Base-by-base conservation (phyloP, 2,113 vertebrate genomes). In the Chaenogobius annularis region DNA sequence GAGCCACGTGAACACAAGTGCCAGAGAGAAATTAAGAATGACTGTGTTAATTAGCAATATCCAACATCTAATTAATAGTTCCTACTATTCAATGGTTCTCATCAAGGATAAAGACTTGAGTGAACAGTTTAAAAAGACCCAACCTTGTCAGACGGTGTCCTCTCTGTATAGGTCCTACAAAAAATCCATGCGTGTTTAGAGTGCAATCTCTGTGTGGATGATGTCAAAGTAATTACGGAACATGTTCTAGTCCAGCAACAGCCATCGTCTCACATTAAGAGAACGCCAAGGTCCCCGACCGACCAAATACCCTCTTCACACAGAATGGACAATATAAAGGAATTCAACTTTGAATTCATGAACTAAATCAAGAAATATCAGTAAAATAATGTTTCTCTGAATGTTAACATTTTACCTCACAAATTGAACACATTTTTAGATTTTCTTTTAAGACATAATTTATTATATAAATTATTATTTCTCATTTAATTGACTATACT, bases 161-260 rank as follows among this genome's bases (percentile, higher is more conserved):
- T 83, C 82, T 17, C 26, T 61, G 26, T 1, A 37, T 68, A 68
- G 44, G 66, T 13, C 54, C 64, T 37, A 72, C 78, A 79, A 80
- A 72, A 61, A 35, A 31, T 61, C 11, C 74, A 48, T 58, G 65
- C 55, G 64, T 67, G 78, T 63, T 77, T 71, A 67, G n/a, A 55
- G 74, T 66, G 84, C 74, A 19, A 84, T 72, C 83, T 81, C 80
- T 78, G 77, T 67, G 73, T 40, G 37, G 84, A 80, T 86, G 88
- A 90, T 87, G 87, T 90, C 89, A 85, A 87, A 75, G 84, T 89
- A 89, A 90, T 90, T 88, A 90, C 70, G 48, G 72, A 86, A 73
- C 77, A 13, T 58, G 10, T 23, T 22, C 78, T 22, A 55, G 20
- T 55, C 20, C 19, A 48, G 47, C 47, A 6, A 48, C 15, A 48